phyloP scores from a whole-genome alignment of 2,113 vertebrate species.

The Sula dactylatra region DNA sequence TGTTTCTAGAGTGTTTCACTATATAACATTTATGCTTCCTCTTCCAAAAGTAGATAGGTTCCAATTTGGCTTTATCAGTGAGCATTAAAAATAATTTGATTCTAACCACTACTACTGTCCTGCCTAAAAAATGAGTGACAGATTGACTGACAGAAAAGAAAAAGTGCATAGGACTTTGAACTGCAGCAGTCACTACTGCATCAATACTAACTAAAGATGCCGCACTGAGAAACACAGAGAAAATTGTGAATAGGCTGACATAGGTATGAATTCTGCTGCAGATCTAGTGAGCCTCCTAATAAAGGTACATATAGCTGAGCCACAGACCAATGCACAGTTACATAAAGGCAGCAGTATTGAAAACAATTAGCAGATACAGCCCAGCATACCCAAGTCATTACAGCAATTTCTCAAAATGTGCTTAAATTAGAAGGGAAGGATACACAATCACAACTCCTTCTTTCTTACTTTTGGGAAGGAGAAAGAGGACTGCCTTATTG shows the following conservation, averaged over 20 bases:
- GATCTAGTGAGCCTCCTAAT: not conserved
- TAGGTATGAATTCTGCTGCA: not conserved
- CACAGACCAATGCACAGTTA: not conserved
- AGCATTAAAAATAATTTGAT: conserved; percentile 48
- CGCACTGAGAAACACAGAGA: not conserved
- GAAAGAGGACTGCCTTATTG: not conserved
- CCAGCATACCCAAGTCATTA: not conserved
- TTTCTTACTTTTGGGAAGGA: not conserved
- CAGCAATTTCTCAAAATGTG: not conserved
- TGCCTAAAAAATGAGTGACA: not conserved
- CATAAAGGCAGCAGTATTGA: not conserved
- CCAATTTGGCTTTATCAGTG: not conserved
- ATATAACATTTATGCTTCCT: not conserved
- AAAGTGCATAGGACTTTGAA: not conserved
- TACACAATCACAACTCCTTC: not conserved
- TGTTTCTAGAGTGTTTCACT: not conserved
- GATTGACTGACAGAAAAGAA: not conserved
- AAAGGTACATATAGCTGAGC: not conserved
- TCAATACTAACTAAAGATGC: not conserved
- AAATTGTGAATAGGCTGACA: not conserved
- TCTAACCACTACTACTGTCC: not conserved
- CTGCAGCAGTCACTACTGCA: not conserved
- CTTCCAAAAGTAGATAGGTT: not conserved
- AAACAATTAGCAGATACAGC: not conserved
- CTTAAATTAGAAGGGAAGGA: not conserved